These are phyloP conservation scores for Hydropsyche betteni DNA, from an alignment of 2,888 invertebrate species.

Conservation along the genomic window DNA sequence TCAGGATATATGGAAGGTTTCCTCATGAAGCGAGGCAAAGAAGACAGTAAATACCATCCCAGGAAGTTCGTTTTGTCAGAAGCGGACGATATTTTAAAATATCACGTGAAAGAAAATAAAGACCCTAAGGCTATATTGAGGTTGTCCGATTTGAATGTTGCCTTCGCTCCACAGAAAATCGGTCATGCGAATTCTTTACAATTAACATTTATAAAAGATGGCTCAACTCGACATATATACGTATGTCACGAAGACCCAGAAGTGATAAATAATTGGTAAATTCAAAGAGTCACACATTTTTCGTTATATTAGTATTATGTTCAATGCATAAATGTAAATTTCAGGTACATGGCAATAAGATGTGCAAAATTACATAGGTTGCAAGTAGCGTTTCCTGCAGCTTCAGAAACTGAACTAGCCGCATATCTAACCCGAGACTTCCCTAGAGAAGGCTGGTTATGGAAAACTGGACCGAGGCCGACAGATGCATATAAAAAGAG, in stretches of 20 bases:
- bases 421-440: slow-evolving; percentile 82
- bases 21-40: slow-evolving; percentile 88
- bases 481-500: slow-evolving; percentile 84
- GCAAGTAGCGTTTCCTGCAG: slow-evolving; percentile 84
- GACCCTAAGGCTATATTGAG: slow-evolving; percentile 84
- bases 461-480: slow-evolving; percentile 86
- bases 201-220: slow-evolving; percentile 85
- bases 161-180: slow-evolving; percentile 84
- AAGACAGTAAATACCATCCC: slow-evolving; percentile 83
- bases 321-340: slow-evolving; percentile 1
- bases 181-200: slow-evolving; percentile 83
- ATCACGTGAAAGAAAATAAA: slow-evolving; percentile 77
- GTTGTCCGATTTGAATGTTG: slow-evolving; percentile 84
- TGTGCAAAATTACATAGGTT: slow-evolving; percentile 85
- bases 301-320: not conserved
- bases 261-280: slow-evolving; percentile 83
- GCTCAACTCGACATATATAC: slow-evolving; percentile 86
- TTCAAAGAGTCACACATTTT: not conserved
- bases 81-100: slow-evolving; percentile 81
- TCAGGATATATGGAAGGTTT: slow-evolving; percentile 85
- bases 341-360: slow-evolving; percentile 78
- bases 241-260: slow-evolving; percentile 88
- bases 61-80: slow-evolving; percentile 85
- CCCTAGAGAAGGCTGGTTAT: slow-evolving; percentile 85
- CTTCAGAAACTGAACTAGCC: slow-evolving; percentile 75